These are phyloP conservation scores for Sebastes alutus DNA, from an alignment of 2,797 vertebrate genomes.

Conservation along the genomic window DNA sequence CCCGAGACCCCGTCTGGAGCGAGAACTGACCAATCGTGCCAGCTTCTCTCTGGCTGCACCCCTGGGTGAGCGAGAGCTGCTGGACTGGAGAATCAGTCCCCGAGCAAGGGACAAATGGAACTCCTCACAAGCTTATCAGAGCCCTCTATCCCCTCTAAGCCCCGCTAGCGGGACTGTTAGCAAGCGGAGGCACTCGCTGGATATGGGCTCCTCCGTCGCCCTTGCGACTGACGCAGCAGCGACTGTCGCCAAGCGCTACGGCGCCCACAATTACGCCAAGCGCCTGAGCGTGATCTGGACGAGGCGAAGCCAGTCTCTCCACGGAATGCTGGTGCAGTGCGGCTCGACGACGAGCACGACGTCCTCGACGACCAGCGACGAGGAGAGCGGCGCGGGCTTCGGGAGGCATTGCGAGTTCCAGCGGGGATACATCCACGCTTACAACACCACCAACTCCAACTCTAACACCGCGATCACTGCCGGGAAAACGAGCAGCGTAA, in stretches of 20 bases:
- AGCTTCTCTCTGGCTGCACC: slow-evolving; percentile 73
- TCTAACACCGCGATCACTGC: slow-evolving; percentile 72
- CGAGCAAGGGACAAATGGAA: slow-evolving; percentile 77
- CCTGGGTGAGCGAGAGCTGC: slow-evolving; percentile 66
- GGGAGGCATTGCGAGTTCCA: slow-evolving; percentile 60
- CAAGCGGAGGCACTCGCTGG: slow-evolving; percentile 75
- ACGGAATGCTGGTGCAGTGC: slow-evolving; percentile 90
- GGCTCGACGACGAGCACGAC: slow-evolving; percentile 77
- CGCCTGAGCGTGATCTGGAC: slow-evolving; percentile 91
- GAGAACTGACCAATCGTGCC: slow-evolving; percentile 72
- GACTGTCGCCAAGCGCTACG: slow-evolving; percentile 84
- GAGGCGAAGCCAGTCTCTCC: slow-evolving; percentile 91
- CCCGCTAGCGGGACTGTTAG: slow-evolving; percentile 60
- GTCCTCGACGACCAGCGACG: slow-evolving; percentile 68
- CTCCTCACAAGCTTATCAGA: slow-evolving; percentile 79
- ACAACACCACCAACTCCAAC: slow-evolving; percentile 84
- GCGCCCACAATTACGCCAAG: slow-evolving; percentile 86
- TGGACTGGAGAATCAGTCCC: slow-evolving; percentile 72
- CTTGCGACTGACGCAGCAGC: slow-evolving; percentile 77
- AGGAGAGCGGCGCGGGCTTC: slow-evolving; percentile 43
- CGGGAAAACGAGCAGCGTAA: slow-evolving; percentile 61
- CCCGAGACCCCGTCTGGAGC: slow-evolving; percentile 70
- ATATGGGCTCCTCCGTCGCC: slow-evolving; percentile 78
- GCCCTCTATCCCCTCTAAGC: slow-evolving; percentile 66
- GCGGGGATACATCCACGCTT: slow-evolving; percentile 79